A percentile compares a stretch with the other conserved stretches of the same genome.
These are phyloP conservation scores for Leucoraja erinaceus DNA, from an alignment of 2,113 vertebrate genomes.

Conservation along the genomic window DNA sequence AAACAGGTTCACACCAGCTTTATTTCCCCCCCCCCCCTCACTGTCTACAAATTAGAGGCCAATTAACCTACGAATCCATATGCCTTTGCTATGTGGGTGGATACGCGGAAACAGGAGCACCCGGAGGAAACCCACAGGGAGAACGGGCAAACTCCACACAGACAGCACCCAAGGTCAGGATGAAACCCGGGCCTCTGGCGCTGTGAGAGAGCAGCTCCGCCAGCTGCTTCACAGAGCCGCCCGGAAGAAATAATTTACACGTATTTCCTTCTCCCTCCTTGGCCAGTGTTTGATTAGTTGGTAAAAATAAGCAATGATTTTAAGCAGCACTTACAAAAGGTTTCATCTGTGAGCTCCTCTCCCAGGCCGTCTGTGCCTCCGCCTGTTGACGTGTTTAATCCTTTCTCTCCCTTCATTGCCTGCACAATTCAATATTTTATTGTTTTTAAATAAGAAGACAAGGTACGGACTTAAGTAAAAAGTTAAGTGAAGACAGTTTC, in stretches of 20 bases:
- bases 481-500: slow-evolving; percentile 40
- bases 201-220: no score
- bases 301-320: neutral
- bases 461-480: neutral
- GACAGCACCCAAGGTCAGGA: no score
- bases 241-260: neutral
- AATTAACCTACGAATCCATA: no score
- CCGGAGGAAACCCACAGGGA: no score
- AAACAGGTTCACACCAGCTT: no score
- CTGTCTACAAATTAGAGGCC: no score
- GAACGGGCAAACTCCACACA: no score
- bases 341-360: slow-evolving; percentile 89
- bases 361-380: slow-evolving; percentile 71
- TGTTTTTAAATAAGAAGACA: neutral
- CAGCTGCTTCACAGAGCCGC: no score
- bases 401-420: slow-evolving; percentile 98
- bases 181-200: no score
- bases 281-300: neutral
- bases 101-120: no score
- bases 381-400: slow-evolving; percentile 72
- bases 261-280: neutral
- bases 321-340: slow-evolving; percentile 74
- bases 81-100: no score
- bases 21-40: no score
- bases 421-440: slow-evolving; percentile 46